A percentile compares a stretch with the other conserved stretches of the same genome.
These are phyloP conservation scores for Thereva unica DNA, from an alignment of 2,888 invertebrate species.

Conservation along the genomic window DNA sequence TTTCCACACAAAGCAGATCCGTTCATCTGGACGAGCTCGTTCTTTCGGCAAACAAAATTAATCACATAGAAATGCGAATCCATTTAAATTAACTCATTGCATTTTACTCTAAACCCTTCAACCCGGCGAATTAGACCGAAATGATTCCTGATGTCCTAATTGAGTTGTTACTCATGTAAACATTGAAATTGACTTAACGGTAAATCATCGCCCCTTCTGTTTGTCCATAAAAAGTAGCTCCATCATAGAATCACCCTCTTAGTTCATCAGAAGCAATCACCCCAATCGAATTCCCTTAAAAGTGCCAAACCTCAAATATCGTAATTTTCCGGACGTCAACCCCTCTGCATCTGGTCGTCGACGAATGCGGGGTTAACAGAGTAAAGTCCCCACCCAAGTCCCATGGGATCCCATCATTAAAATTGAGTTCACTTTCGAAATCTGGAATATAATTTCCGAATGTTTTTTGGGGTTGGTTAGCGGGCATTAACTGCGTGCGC, in stretches of 20 bases:
- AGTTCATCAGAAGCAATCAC: constrained; percentile 43
- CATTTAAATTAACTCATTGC: no score
- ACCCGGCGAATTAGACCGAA: no score
- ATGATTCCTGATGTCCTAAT: constrained; percentile 40
- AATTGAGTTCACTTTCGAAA: constrained; percentile 33
- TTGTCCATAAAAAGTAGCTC: constrained; percentile 34
- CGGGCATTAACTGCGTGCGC: constrained; percentile 40
- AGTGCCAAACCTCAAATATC: constrained; percentile 48
- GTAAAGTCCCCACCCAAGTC: constrained; percentile 13
- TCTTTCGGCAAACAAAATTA: no score
- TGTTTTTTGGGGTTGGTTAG: constrained; percentile 10
- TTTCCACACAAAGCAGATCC: no score
- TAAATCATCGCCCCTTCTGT: constrained; percentile 38
- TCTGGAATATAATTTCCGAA: constrained; percentile 8
- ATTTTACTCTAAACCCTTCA: no score
- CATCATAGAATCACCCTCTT: constrained; percentile 32
- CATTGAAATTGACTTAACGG: constrained; percentile 48
- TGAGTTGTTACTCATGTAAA: constrained; percentile 48
- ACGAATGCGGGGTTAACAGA: constrained; percentile 17
- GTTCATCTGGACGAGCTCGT: no score
- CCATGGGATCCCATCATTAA: constrained; percentile 33
- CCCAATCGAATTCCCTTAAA: constrained; percentile 44
- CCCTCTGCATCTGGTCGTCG: constrained; percentile 29
- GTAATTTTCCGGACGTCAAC: constrained; percentile 45
- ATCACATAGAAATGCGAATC: no score